A percentile compares a stretch with the other conserved stretches of the same genome.
These are phyloP conservation scores for Atrichornis clamosus DNA, from an alignment of 2,113 vertebrate genomes.

Conservation along the genomic window DNA sequence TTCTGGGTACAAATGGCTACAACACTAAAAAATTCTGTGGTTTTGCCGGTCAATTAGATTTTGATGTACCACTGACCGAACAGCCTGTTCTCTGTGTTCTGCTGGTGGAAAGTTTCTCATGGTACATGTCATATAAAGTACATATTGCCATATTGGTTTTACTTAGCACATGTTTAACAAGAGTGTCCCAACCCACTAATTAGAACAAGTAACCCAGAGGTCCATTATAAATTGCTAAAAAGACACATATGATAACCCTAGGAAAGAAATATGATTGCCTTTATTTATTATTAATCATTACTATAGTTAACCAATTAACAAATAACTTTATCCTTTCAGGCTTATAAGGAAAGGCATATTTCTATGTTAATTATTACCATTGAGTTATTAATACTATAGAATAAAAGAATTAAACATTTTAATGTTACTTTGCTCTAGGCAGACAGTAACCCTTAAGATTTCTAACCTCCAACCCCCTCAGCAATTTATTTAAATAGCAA, in stretches of 20 bases:
- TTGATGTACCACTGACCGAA: not conserved
- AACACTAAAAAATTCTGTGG: not conserved
- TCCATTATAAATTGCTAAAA: constrained; percentile 22
- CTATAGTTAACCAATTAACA: constrained; percentile 40
- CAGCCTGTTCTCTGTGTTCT: not conserved
- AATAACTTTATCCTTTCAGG: constrained; percentile 34
- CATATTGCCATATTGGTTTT: not conserved
- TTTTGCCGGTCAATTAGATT: not conserved
- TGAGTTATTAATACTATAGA: constrained; percentile 7
- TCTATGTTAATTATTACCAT: constrained; percentile 9
- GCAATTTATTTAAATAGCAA: not conserved
- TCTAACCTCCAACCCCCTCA: not conserved
- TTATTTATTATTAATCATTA: constrained; percentile 61
- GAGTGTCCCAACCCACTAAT: constrained; percentile 1
- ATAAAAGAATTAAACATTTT: constrained; percentile 34
- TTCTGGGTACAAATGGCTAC: not conserved
- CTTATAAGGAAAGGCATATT: not conserved
- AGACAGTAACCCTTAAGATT: constrained; percentile 2
- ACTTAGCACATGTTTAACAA: not conserved
- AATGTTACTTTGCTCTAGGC: not conserved
- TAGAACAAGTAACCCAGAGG: constrained; percentile 14
- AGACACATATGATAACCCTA: not conserved
- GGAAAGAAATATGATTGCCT: constrained; percentile 14
- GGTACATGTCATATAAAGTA: not conserved
- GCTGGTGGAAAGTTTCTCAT: not conserved